Evolutionary conservation across 2,113 vertebrate species (phyloP), one percentile per base, ranked within the genome.

Genomic region (Cygnus buccinator): DNA sequence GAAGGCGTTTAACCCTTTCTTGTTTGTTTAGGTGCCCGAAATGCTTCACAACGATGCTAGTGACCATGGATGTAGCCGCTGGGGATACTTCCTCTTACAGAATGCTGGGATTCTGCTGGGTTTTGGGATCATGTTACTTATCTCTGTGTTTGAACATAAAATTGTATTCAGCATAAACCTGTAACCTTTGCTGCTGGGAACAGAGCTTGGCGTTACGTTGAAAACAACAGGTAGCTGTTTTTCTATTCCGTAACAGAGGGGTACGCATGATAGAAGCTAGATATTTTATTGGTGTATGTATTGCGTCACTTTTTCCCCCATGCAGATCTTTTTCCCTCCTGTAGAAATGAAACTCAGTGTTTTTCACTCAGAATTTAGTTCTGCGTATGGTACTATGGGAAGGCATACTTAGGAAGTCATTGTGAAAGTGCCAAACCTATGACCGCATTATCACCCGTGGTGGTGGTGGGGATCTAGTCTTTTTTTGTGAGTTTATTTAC

Each of bases 11-110:
- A 80, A 79, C 13, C 3, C 39, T 50, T 81, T 19, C 29, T 71
- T 63, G 29, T 95, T 67, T 63, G 35, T 94, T 75, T 96, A 99
- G 99, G 99, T 99, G 8, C 99, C 99, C 1, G 99, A 99, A 98
- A 99, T 99, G 99, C 97, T 99, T 58, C 99, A 99, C 81, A 99
- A 99, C 18, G 98, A 99, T 48, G 99, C 99, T 21, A 99, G 99
- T 13, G 99, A 99, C 94, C 99, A 99, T 73, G 99, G 99, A 96
- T 99, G 99, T 92, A 99, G 99, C 94, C 99, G 99, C 86, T 99
- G 99, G 92, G 99, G 99, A 44, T 99, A 99, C 97, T 99, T 99
- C 98, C 98, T 99, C 76, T 98, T 99, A 70, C 99, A 99, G 98
- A 99, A 99, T 29, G 99, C 99, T 91, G 99, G 99, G 62, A 99